Evolutionary conservation across 2,797 vertebrate species (phyloP), one percentile per base, ranked within the genome.

Genomic region (Sciurus vulgaris): DNA sequence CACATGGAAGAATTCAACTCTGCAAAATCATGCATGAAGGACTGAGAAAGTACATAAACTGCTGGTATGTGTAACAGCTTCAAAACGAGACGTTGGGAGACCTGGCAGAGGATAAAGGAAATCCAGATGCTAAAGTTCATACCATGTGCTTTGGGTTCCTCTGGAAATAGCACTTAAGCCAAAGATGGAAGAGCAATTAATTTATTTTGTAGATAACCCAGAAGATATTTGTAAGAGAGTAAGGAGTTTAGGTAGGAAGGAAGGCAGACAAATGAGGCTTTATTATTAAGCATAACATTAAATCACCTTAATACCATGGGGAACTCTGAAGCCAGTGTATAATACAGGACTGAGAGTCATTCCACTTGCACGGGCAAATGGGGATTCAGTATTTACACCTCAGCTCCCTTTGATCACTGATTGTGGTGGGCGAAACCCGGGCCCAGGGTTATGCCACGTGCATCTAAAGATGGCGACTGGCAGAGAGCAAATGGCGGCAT

Each of bases 221-320:
- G 15, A 92, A 91, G 96, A 84, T 65, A 47, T 4, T 41, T 56
- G 56, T 41, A 9, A 12, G 72, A 74, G 17, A 93, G 30, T 76
- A 47, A 91, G 6, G 7, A 51, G 83, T 2, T 7, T 56, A 49
- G 1, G 20, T 44, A 63, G 1, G 22, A 94, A 91, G 5, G 26
- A 22, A 83, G 22, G 14, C 28, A 70, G 56, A 65, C 14, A 83
- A 78, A 70, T 93, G 47, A 54, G 18, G 5, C 2, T 67, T 78
- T 94, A 22, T 86, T 94, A 65, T 76, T 3, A 88, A 83, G 18
- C n/a, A 22, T 84, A 76, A 76, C 8, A 92, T 74, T 95, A 47
- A 77, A 88, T 74, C 12, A 9, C 12, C 11, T 78, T 61, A 41
- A 72, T 91, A 69, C 33, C 33, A 70, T 72, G 41, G 49, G 24